Conservation (phyloP, 2,888 invertebrate genomes). For the Heterodera filipjevi region DNA sequence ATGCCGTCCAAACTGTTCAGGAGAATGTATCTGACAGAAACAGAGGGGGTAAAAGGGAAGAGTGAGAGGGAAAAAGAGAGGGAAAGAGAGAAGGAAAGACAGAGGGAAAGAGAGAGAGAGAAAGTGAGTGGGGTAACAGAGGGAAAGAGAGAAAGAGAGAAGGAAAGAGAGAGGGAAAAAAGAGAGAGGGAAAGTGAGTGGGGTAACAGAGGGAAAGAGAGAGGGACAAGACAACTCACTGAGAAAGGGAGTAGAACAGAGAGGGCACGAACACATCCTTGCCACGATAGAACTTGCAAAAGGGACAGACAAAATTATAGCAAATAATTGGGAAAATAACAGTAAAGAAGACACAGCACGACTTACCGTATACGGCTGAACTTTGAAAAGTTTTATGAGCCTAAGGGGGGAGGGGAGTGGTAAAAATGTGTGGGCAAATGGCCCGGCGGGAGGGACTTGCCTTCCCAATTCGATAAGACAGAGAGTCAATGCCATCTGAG, state of each 20-base stretch:
- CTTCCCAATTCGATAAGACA: conserved; percentile 66
- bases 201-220: conserved; percentile 65
- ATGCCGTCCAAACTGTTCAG: conserved; percentile 69
- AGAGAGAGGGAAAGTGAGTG: conserved; percentile 66
- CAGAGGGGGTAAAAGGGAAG: background rate
- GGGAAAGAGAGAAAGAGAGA: conserved; percentile 50
- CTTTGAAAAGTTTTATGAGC: conserved; percentile 56
- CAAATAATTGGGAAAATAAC: background rate
- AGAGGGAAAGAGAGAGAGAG: conserved; percentile 52
- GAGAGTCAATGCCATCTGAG: conserved; percentile 68
- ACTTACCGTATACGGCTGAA: conserved; percentile 66
- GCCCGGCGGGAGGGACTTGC: conserved; percentile 34
- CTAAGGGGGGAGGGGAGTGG: conserved; percentile 37
- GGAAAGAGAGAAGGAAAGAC: too few relatives aligned
- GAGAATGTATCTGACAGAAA: conserved; percentile 65
- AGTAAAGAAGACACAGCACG: background rate
- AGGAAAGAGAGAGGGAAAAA: background rate
- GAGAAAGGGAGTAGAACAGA: conserved; percentile 68
- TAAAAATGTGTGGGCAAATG: background rate
- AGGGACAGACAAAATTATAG: conserved; percentile 5
- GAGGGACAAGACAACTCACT: background rate
- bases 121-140: conserved; percentile 68
- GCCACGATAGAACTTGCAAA: conserved; percentile 50
- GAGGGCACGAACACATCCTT: conserved; percentile 68
- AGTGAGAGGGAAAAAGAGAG: background rate